A percentile compares a stretch with the other conserved stretches of the same genome.
These are phyloP conservation scores for Muschampia plurimacula DNA, from an alignment of 2,888 invertebrate species.

Conservation along the genomic window DNA sequence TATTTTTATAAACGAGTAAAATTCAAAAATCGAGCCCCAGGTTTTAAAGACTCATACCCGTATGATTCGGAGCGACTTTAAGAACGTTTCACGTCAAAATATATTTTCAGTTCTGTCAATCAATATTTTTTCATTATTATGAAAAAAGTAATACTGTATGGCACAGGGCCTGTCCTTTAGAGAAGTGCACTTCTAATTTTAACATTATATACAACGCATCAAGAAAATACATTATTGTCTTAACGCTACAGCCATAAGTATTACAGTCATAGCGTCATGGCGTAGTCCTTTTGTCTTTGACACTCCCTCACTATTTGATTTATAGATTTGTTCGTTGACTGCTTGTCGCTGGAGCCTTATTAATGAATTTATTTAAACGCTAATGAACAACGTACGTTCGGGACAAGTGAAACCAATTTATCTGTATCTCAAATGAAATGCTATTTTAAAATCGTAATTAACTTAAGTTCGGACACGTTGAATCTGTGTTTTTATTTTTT, in stretches of 20 bases:
- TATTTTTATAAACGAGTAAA: no score
- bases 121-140: no score
- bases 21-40: no score
- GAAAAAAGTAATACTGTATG: no score
- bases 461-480: slow-evolving; percentile 40
- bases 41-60: no score
- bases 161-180: no score
- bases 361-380: slow-evolving; percentile 85
- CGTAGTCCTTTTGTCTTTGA: slow-evolving; percentile 81
- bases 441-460: slow-evolving; percentile 72
- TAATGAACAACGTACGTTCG: slow-evolving; percentile 83
- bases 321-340: slow-evolving; percentile 82
- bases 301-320: slow-evolving; percentile 85
- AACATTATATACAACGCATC: no score
- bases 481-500: neutral
- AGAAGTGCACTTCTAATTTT: no score
- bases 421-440: slow-evolving; percentile 68
- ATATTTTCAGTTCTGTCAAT: no score
- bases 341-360: slow-evolving; percentile 79
- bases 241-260: slow-evolving; percentile 50
- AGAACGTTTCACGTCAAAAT: no score
- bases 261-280: slow-evolving; percentile 56
- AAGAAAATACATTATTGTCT: neutral
- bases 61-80: no score
- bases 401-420: slow-evolving; percentile 82